Evolutionary conservation across 2,113 vertebrate genomes (phyloP).

Genomic region (Hyperoodon ampullatus): DNA sequence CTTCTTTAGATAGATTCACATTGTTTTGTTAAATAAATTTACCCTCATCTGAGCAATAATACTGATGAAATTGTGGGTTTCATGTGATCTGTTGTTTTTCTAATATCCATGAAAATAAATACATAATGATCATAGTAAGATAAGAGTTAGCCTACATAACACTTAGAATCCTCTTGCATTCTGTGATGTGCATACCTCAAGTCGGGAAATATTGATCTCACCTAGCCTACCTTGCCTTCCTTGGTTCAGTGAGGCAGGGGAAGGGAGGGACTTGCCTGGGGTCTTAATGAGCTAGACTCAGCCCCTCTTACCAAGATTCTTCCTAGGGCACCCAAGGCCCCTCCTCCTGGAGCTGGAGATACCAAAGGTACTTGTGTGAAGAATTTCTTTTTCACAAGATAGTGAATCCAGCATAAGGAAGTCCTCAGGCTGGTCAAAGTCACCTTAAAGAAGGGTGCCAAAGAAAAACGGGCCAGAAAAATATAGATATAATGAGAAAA

Average conservation of each 20-base stretch:
- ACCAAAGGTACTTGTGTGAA: not conserved
- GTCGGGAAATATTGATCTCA: not conserved
- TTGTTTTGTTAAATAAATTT: slow-evolving; percentile 43
- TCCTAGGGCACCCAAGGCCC: not conserved
- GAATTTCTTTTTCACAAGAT: slow-evolving; percentile 5
- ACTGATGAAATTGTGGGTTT: slow-evolving; percentile 14
- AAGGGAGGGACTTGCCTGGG: not conserved
- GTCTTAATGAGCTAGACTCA: not conserved
- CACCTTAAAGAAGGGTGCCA: not conserved
- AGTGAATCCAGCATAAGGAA: not conserved
- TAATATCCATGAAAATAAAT: not conserved
- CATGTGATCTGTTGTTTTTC: slow-evolving; percentile 28
- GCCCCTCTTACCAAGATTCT: not conserved
- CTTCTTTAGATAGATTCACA: slow-evolving; percentile 5
- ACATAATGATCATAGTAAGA: not conserved
- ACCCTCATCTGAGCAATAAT: not conserved
- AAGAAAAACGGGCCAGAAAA: not conserved
- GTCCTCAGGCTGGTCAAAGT: not conserved
- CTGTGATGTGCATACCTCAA: not conserved
- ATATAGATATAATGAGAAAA: not conserved
- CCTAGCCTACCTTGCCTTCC: not conserved
- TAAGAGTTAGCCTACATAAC: not conserved
- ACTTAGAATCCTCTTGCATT: not conserved
- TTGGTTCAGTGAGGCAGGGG: not conserved
- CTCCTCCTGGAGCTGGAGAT: not conserved